phyloP scores from a whole-genome alignment of 1,140 invertebrate species.

The Halotydeus destructor region DNA sequence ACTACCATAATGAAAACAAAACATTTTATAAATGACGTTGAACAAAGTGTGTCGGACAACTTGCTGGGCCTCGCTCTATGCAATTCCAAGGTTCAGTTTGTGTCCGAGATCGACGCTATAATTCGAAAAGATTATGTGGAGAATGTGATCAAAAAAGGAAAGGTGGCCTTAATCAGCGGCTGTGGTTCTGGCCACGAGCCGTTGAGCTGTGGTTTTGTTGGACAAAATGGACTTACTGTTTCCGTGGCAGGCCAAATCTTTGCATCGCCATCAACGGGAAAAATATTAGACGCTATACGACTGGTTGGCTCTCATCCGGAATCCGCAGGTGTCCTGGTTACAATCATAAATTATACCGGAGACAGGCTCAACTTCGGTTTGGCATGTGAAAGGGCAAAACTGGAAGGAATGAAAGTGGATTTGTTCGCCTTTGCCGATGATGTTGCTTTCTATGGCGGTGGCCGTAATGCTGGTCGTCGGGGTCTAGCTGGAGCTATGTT shows the following conservation, averaged over 20 bases:
- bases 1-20: constrained; percentile 15
- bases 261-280: constrained; percentile 46
- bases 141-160: constrained; percentile 27
- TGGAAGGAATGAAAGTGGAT: constrained; percentile 38
- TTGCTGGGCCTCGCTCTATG: constrained; percentile 4
- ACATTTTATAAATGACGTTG: constrained; percentile 9
- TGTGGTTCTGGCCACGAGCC: constrained; percentile 74
- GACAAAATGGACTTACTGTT: constrained; percentile 47
- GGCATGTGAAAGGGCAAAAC: constrained; percentile 46
- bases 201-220: constrained; percentile 47
- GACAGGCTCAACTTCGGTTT: constrained; percentile 67
- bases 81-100: constrained; percentile 20
- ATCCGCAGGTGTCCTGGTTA: constrained; percentile 30
- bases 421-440: constrained; percentile 49
- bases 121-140: constrained; percentile 29
- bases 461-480: constrained; percentile 26
- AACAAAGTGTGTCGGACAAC: constrained; percentile 5
- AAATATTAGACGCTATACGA: constrained; percentile 41
- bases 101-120: constrained; percentile 36
- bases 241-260: constrained; percentile 53
- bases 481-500: constrained; percentile 51
- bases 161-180: constrained; percentile 49
- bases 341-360: constrained; percentile 68
- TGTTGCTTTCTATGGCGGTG: constrained; percentile 34
- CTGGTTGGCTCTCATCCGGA: constrained; percentile 27